These are phyloP conservation scores for Centroberyx gerrardi DNA, from an alignment of 2,797 vertebrate species.

Conservation along the genomic window DNA sequence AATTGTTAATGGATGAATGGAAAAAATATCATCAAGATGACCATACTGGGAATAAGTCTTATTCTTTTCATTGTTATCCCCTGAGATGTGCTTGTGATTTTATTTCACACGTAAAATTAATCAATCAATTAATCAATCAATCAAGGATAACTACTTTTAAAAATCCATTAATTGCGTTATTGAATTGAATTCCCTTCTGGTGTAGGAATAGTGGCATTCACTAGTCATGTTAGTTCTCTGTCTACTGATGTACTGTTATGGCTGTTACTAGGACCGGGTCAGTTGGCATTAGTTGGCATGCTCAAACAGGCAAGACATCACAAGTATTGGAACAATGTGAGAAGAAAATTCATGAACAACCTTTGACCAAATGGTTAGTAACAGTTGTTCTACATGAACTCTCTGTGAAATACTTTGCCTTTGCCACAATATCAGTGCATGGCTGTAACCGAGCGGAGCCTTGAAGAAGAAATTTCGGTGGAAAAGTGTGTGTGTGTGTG, in stretches of 20 bases:
- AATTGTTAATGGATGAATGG: not conserved
- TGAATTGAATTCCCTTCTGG: too few species aligned
- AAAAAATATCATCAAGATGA: not conserved
- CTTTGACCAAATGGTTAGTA: not conserved
- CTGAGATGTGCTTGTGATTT: not conserved
- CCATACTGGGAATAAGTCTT: not conserved
- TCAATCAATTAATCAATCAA: not conserved
- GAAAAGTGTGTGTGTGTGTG: too few species aligned
- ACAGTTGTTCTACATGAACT: not conserved
- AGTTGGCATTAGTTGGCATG: not conserved
- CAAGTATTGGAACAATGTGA: not conserved
- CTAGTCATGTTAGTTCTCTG: too few species aligned
- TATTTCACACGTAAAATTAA: not conserved
- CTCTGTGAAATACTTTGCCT: not conserved
- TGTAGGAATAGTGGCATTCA: too few species aligned
- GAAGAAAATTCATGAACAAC: not conserved
- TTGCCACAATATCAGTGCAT: not conserved
- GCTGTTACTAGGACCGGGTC: too few species aligned
- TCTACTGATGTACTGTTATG: too few species aligned
- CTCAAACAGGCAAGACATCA: constrained; percentile 1
- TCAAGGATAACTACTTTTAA: not conserved
- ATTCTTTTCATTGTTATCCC: not conserved
- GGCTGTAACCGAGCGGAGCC: too few species aligned
- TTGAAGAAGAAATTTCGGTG: too few species aligned
- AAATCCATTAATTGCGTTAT: too few species aligned